Conservation (phyloP, 2,888 invertebrate genomes). For the Laspeyria flexula region DNA sequence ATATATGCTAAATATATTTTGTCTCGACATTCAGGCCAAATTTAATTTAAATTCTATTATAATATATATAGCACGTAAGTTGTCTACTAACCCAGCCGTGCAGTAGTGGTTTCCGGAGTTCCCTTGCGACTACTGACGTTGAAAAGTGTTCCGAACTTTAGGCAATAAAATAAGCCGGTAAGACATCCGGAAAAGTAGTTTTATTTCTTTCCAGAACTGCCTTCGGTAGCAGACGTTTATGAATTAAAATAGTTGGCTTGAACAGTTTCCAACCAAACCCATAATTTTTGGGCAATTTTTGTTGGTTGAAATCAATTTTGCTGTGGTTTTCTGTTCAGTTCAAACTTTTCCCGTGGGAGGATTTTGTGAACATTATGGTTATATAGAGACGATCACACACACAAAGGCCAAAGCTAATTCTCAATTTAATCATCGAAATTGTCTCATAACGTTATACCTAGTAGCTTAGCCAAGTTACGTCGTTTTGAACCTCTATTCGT, state of each 20-base stretch:
- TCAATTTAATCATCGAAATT: background rate
- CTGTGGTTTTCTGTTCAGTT: background rate
- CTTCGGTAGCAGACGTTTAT: background rate
- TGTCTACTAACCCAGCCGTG: background rate
- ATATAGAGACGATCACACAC: too few relatives aligned
- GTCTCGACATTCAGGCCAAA: too few relatives aligned
- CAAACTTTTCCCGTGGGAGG: background rate
- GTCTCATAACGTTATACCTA: too few relatives aligned
- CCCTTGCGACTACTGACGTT: background rate
- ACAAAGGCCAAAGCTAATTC: too few relatives aligned
- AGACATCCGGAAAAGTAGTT: slow-evolving; percentile 1
- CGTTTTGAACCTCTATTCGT: background rate
- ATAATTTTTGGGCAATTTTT: background rate
- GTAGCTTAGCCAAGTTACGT: background rate
- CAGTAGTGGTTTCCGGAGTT: background rate
- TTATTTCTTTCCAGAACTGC: background rate
- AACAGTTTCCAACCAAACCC: background rate
- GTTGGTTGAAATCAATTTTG: background rate
- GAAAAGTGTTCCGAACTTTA: background rate
- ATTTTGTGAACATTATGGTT: too few relatives aligned
- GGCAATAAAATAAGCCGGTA: slow-evolving; percentile 1
- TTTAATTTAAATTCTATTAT: too few relatives aligned
- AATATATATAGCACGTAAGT: too few relatives aligned
- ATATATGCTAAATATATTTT: too few relatives aligned
- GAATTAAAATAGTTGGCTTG: background rate